A percentile compares a stretch with the other conserved stretches of the same genome.
These are phyloP conservation scores for Ornithorhynchus anatinus DNA, from an alignment of 2,113 vertebrate genomes.

Conservation along the genomic window DNA sequence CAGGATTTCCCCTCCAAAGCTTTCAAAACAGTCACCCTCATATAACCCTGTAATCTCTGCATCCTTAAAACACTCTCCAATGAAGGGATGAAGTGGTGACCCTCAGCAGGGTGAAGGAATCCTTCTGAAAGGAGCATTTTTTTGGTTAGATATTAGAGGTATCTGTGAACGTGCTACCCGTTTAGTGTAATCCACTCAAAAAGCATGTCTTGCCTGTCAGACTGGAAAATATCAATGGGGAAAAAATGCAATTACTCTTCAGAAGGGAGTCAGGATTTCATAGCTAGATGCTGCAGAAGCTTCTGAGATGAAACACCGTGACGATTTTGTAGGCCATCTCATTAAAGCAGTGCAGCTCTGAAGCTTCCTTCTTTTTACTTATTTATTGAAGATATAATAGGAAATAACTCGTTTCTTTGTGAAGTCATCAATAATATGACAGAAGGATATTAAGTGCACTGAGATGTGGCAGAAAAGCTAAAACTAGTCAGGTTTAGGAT, in stretches of 20 bases:
- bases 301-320: conserved; percentile 66
- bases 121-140: not conserved
- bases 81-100: conserved; percentile 1
- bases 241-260: conserved; percentile 70
- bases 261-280: conserved; percentile 58
- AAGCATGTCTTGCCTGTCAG: conserved; percentile 42
- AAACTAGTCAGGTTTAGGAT: conserved; percentile 69
- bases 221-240: conserved; percentile 61
- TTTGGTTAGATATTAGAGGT: conserved; percentile 33
- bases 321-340: conserved; percentile 72
- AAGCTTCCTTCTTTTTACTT: conserved; percentile 72
- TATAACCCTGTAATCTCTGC: not conserved
- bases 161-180: conserved; percentile 40
- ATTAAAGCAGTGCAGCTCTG: conserved; percentile 74
- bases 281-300: conserved; percentile 65
- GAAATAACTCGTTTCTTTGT: conserved; percentile 79
- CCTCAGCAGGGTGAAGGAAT: conserved; percentile 25
- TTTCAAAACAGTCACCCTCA: no score
- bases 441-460: conserved; percentile 78
- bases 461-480: conserved; percentile 75
- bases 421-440: conserved; percentile 77
- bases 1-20: no score
- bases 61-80: not conserved
- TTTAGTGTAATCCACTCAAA: conserved; percentile 50
- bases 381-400: conserved; percentile 82